Evolutionary conservation across 1,140 invertebrate genomes (phyloP).

Genomic region (Microplitis demolitor): DNA sequence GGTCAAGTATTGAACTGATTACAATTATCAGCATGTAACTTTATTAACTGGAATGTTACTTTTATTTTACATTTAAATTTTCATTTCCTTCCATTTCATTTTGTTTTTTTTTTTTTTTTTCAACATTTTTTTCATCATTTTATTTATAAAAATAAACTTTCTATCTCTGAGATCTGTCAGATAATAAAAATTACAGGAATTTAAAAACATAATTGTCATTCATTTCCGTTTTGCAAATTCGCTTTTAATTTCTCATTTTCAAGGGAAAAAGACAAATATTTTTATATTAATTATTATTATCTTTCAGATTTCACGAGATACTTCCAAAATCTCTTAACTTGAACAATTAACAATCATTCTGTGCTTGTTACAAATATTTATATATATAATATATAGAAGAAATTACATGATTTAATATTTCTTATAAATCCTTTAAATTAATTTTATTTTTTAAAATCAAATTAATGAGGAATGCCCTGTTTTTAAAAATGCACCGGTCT

Average conservation of each 20-base stretch:
- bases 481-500: constrained; percentile 21
- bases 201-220: too few species aligned
- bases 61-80: constrained; percentile 30
- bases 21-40: constrained; percentile 46
- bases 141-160: constrained; percentile 48
- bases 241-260: too few species aligned
- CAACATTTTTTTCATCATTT: constrained; percentile 26
- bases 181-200: constrained; percentile 34
- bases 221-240: too few species aligned
- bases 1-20: constrained; percentile 38
- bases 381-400: too few species aligned
- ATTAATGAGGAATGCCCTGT: constrained; percentile 44
- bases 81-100: constrained; percentile 29
- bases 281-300: constrained; percentile 25
- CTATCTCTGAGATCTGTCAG: constrained; percentile 44
- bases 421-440: not conserved
- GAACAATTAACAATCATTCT: not conserved
- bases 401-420: not conserved
- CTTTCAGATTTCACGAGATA: constrained; percentile 28
- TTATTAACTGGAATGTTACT: constrained; percentile 47
- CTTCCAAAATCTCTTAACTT: constrained; percentile 33
- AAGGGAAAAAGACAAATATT: not conserved
- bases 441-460: constrained; percentile 9
- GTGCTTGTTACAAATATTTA: not conserved
- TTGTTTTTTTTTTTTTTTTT: constrained; percentile 28